phyloP scores from a whole-genome alignment of 2,888 invertebrate genomes.

The Hetaerina titia region DNA sequence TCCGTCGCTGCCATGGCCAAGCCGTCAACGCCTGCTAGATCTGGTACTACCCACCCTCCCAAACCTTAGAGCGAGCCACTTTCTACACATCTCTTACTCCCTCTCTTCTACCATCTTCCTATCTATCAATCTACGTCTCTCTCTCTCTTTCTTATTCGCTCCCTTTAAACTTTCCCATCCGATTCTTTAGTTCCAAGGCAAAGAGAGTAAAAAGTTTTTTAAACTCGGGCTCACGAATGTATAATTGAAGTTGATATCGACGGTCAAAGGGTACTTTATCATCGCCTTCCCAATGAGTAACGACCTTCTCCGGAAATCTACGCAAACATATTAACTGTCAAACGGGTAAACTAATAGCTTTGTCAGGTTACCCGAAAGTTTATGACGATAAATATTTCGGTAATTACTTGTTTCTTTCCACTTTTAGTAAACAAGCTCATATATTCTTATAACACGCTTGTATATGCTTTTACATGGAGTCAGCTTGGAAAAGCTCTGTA shows the following conservation, averaged over 20 bases:
- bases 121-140: background rate
- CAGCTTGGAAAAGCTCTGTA: too few species aligned
- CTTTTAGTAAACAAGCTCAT: too few species aligned
- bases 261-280: slow-evolving; percentile 50
- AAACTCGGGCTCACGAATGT: background rate
- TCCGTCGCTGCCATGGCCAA: slow-evolving; percentile 18
- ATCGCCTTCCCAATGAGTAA: background rate
- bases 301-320: background rate
- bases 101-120: too few species aligned
- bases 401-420: too few species aligned
- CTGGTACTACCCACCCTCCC: too few species aligned
- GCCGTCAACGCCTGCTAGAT: background rate
- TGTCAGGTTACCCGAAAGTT: background rate
- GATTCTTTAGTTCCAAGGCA: background rate
- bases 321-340: background rate
- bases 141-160: background rate
- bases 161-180: background rate
- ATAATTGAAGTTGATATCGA: background rate
- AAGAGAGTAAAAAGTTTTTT: background rate
- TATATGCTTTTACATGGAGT: too few species aligned
- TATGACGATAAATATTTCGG: too few species aligned
- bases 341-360: background rate
- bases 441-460: too few species aligned
- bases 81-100: too few species aligned
- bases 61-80: too few species aligned